Percentiles rank a stretch among this genome's conserved stretches.
These are phyloP conservation scores for Marisa cornuarietis DNA, from an alignment of 1,140 invertebrate genomes.

Conservation along the genomic window DNA sequence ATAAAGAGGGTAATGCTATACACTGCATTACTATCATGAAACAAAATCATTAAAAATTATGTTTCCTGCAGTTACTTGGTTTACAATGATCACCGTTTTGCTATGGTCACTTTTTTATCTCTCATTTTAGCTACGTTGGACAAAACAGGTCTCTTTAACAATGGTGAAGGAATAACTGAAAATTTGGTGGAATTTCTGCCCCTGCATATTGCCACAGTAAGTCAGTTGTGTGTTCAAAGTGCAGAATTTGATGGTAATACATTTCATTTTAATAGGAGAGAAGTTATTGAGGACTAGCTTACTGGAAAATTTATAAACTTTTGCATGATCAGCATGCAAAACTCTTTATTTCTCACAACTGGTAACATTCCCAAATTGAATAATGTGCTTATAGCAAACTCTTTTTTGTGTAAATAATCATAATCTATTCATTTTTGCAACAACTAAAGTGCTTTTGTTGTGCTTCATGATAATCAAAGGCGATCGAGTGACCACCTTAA, in stretches of 20 bases:
- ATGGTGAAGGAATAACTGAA: not conserved
- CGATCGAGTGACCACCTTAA: not conserved
- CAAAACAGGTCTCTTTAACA: not conserved
- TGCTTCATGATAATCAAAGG: not conserved
- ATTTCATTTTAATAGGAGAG: not conserved
- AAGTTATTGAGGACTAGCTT: no score
- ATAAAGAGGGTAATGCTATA: not conserved
- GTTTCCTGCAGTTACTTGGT: not conserved
- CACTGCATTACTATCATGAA: not conserved
- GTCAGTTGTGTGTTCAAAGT: not conserved
- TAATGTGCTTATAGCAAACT: no score
- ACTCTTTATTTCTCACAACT: no score
- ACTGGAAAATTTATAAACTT: no score
- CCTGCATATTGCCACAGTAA: constrained; percentile 8
- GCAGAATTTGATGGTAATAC: not conserved
- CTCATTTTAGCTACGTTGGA: constrained; percentile 4
- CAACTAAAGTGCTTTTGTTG: not conserved
- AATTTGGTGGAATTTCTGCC: constrained; percentile 1
- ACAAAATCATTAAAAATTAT: not conserved
- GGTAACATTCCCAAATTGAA: no score
- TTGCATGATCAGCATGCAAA: no score
- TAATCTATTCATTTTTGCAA: not conserved
- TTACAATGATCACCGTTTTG: not conserved
- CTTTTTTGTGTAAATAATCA: no score
- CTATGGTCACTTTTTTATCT: not conserved